Evolutionary conservation across 2,888 invertebrate species (phyloP), one percentile per base, ranked within the genome.

Genomic region (Dolomedes plantarius): DNA sequence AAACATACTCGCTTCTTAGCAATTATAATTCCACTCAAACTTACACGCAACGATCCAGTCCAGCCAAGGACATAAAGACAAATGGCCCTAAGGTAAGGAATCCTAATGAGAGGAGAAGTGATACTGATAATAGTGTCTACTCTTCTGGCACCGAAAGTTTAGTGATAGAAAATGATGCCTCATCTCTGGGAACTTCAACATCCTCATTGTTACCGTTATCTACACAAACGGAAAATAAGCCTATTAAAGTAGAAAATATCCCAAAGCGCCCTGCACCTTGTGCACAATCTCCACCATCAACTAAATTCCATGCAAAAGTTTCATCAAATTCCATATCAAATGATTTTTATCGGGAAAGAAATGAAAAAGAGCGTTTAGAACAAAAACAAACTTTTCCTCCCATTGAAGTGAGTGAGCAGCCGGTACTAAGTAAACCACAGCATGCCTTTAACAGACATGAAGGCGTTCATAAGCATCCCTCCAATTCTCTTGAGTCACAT

Each of bases 291-390:
- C 64, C 81, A 11, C 67, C 62, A 7, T n/a, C 36, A 32, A 87
- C 87, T 65, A 72, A 68, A 23, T 19, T 64, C 3, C n/a, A n/a
- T n/a, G 77, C 73, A 32, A 28, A n/a, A 11, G 87, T 75, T 74
- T 19, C 62, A 23, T 31, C 74, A 41, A 73, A 72, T 80, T 72
- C 87, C 39, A 82, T 87, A 41, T 83, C 82, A 23, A 27, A 78
- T 7, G 78, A 83, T 41, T 74, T 65, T 1, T 87, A 87, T 68
- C 64, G 74, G 7, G 87, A 87, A 65, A 82, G 72, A 36, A 78
- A 74, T 19, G 87, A 87, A 29, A 82, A 76, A 28, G 73, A 78
- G 36, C 28, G 68, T 5, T 27, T 69, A 9, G 65, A 73, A 36
- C 71, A 67, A 7, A 71, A 76, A 31, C 39, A 75, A 19, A n/a